Percentiles rank a stretch among this genome's conserved stretches.
Evolutionary conservation across 2,113 vertebrate genomes (phyloP).

Genomic region (Ictalurus furcatus): DNA sequence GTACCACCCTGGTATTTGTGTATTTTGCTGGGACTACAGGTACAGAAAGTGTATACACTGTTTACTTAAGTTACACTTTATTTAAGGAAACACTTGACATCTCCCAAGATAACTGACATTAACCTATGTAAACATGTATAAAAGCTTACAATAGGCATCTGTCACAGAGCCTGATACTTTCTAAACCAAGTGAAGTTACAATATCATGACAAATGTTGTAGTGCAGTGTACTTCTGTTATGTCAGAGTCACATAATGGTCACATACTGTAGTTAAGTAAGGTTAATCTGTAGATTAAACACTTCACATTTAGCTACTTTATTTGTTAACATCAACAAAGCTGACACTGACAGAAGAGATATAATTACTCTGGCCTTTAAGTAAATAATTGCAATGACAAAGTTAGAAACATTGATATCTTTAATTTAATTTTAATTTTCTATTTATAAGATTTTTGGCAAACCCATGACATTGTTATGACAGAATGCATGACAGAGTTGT

Average conservation of each 20-base stretch:
- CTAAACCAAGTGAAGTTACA: neutral
- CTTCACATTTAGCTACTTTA: neutral
- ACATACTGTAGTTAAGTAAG: neutral
- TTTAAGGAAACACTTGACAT: neutral
- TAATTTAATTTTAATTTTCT: neutral
- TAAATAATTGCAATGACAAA: neutral
- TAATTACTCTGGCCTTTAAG: neutral
- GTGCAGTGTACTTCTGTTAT: too few species aligned
- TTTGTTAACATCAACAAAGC: neutral
- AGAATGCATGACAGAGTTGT: neutral
- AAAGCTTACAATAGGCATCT: neutral
- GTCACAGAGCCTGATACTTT: neutral
- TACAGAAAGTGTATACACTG: slow-evolving; percentile 54
- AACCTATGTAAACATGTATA: neutral
- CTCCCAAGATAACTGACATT: neutral
- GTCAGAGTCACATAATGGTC: neutral
- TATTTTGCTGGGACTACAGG: slow-evolving; percentile 92
- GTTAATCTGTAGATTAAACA: neutral
- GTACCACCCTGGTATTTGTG: slow-evolving; percentile 96
- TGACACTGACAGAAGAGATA: neutral
- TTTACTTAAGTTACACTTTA: neutral
- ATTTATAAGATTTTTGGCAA: neutral
- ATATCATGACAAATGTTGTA: neutral
- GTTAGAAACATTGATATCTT: neutral
- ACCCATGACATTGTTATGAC: neutral